Conservation (phyloP, 2,888 invertebrate genomes). For the Spialia ferax region DNA sequence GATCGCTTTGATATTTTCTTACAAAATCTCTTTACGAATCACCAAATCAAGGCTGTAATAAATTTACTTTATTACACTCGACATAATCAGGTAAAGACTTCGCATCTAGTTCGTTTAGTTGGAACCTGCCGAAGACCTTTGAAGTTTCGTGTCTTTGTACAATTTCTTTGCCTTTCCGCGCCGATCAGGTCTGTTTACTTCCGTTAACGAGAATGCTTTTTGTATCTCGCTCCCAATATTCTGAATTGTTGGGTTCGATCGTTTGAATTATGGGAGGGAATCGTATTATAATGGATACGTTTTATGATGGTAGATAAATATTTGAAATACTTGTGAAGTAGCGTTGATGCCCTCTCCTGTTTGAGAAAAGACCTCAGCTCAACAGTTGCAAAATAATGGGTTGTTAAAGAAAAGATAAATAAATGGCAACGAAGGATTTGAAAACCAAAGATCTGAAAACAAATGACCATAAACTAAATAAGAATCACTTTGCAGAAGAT, state of each 20-base stretch:
- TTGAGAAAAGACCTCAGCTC: too few relatives aligned
- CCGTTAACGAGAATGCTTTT: slow-evolving; percentile 35
- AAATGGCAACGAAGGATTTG: too few relatives aligned
- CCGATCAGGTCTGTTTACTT: slow-evolving; percentile 36
- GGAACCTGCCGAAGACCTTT: slow-evolving; percentile 36
- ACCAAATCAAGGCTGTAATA: neutral
- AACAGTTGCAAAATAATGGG: too few relatives aligned
- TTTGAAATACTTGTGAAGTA: too few relatives aligned
- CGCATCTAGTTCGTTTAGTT: slow-evolving; percentile 31
- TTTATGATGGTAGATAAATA: too few relatives aligned
- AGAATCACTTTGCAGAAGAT: neutral
- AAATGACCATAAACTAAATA: too few relatives aligned
- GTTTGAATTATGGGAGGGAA: slow-evolving; percentile 7
- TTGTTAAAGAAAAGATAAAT: too few relatives aligned
- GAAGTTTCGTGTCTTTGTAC: slow-evolving; percentile 36
- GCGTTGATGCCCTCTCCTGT: too few relatives aligned
- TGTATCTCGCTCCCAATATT: slow-evolving; percentile 26
- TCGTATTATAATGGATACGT: neutral
- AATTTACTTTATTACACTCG: neutral
- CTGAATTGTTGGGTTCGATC: slow-evolving; percentile 11
- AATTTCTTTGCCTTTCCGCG: slow-evolving; percentile 31
- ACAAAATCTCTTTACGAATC: too few relatives aligned
- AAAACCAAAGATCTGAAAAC: too few relatives aligned
- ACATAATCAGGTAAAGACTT: slow-evolving; percentile 24
- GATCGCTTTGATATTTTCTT: too few relatives aligned